Base-by-base conservation (phyloP, 2,888 invertebrate genomes). In the Archaeoteleia sp. region DNA sequence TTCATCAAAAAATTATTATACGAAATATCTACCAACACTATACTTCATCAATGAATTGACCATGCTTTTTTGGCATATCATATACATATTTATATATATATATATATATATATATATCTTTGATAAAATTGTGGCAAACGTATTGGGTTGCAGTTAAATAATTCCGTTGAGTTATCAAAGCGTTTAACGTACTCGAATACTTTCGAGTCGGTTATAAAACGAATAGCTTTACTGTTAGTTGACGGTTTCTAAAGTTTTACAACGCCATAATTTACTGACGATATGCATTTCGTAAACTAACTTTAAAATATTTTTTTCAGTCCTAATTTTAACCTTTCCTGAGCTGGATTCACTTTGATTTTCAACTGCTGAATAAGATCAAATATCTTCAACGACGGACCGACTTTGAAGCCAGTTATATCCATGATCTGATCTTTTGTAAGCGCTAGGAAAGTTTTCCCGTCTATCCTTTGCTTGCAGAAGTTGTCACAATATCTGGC, bases 331-430 rank as follows among this genome's bases (percentile, higher is more conserved):
- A 87, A 87, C 75, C 90, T 87, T 77, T 91, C 90, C 81, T 92
- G 91, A 70, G 91, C 90, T 67, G 92, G 91, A 85, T 92, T 92
- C 69, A 93, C 91, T 88, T 94, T 94, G 85, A 91, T 92, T 87
- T 95, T 95, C 48, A 97, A 88, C 83, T 96, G 95, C 80, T 95
- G 94, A 81, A 97, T 94, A 72, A 97, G 89, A 87, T 97, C 95
- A 82, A 90, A 94, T 78, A 97, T 96, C 88, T 97, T 97, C 63
- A 97, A 86, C 10, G 96, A 95, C 4, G 97, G 97, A 1, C 97
- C 97, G 61, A 97, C 96, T 88, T 96, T 97, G 90, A 95, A 96
- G 74, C 95, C 93, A 14, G 96, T 91, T 69, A 96, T 87, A 78
- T 93, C 93, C 76, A 96, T 91, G 70, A 97, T 94, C 86, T 96